Percentiles rank a stretch among this genome's conserved stretches.
phyloP scores from a whole-genome alignment of 1,140 invertebrate species.

The Drosophila repleta region DNA sequence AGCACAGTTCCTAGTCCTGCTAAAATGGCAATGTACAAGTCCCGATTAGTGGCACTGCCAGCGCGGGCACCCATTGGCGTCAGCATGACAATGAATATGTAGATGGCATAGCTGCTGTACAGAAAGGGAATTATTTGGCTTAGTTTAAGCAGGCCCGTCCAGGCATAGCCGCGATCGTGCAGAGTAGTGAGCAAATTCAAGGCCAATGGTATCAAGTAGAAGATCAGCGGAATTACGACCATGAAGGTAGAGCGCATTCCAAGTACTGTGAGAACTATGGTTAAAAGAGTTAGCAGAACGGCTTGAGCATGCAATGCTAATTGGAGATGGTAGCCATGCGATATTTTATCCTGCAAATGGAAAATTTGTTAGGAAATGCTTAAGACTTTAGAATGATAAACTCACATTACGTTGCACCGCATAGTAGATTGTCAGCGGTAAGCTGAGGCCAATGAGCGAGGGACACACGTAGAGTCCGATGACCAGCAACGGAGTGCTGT shows the following conservation, averaged over 20 bases:
- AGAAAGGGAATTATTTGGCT: conserved; percentile 78
- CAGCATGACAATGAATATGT: conserved; percentile 87
- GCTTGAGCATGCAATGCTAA: conserved; percentile 60
- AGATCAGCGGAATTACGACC: conserved; percentile 54
- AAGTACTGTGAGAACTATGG: conserved; percentile 26
- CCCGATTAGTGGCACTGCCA: conserved; percentile 86
- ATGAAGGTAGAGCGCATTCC: conserved; percentile 61
- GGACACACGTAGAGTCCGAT: conserved; percentile 85
- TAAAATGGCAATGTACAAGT: conserved; percentile 85
- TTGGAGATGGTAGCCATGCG: conserved; percentile 44
- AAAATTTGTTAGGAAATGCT: neutral
- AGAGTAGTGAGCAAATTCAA: conserved; percentile 59
- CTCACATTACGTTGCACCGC: conserved; percentile 56
- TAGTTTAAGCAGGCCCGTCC: conserved; percentile 85
- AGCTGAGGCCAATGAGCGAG: conserved; percentile 44
- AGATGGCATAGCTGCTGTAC: conserved; percentile 87
- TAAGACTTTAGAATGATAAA: neutral
- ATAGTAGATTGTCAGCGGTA: conserved; percentile 79
- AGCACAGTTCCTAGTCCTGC: conserved; percentile 83
- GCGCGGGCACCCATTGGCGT: conserved; percentile 88
- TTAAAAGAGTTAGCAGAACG: conserved; percentile 45
- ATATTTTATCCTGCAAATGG: conserved; percentile 44
- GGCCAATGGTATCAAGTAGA: conserved; percentile 51
- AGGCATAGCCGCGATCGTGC: conserved; percentile 85
- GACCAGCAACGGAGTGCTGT: conserved; percentile 86